phyloP scores from a whole-genome alignment of 92 coral and sea anemone genomes.

The Palythoa caribaeorum region DNA sequence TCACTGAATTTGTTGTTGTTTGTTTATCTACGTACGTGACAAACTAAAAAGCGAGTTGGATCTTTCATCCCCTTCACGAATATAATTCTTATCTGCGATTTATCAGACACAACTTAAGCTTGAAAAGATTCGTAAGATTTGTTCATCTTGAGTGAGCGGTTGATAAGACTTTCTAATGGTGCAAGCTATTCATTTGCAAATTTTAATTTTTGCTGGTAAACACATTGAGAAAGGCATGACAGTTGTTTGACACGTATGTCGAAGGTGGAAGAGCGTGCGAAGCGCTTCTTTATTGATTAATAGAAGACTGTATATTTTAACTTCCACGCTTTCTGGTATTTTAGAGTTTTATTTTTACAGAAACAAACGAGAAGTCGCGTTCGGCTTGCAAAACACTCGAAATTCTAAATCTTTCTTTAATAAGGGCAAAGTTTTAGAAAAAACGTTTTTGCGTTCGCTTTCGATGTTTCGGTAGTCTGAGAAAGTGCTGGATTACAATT shows the following conservation, averaged over 20 bases:
- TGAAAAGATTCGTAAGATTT: slow-evolving; percentile 37
- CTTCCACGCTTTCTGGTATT: background rate
- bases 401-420: background rate
- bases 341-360: background rate
- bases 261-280: slow-evolving; percentile 50
- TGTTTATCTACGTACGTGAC: slow-evolving; percentile 39
- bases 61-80: slow-evolving; percentile 37
- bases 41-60: background rate
- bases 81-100: slow-evolving; percentile 38
- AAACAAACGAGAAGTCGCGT: no score
- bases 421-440: background rate
- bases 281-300: slow-evolving; percentile 35
- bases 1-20: background rate
- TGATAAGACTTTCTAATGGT: slow-evolving; percentile 44
- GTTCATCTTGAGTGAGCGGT: slow-evolving; percentile 37
- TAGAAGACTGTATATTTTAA: slow-evolving; percentile 31
- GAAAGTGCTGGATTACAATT: slow-evolving; percentile 17
- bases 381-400: no score
- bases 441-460: background rate
- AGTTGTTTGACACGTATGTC: slow-evolving; percentile 72
- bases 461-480: slow-evolving; percentile 15
- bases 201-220: slow-evolving; percentile 69
- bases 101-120: slow-evolving; percentile 33
- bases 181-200: slow-evolving; percentile 56
- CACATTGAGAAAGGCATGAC: slow-evolving; percentile 76